Percentiles rank a stretch among this genome's conserved stretches.
Evolutionary conservation across 2,113 vertebrate genomes (phyloP).

Genomic region (Apteryx mantelli): DNA sequence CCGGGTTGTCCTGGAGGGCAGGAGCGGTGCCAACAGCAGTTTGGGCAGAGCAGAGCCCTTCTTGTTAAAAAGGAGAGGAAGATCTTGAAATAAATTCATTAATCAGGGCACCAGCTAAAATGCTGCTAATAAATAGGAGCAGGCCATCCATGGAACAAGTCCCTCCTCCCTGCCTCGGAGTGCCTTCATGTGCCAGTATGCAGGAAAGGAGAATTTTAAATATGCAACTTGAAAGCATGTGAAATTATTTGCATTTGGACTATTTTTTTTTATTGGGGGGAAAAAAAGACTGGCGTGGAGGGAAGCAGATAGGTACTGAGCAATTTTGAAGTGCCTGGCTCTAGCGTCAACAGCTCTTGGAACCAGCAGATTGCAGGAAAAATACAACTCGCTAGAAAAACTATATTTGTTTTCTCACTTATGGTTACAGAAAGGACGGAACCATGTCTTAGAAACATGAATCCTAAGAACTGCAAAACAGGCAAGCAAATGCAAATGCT

Average conservation of each 20-base stretch:
- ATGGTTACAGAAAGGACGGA: not conserved
- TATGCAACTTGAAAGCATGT: accelerated
- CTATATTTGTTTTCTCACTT: not conserved
- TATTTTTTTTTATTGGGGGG: not conserved
- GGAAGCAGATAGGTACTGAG: not conserved
- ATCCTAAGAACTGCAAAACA: not conserved
- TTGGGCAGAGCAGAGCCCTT: not conserved
- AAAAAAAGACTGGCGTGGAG: not conserved
- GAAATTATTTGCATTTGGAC: not conserved
- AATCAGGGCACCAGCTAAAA: not conserved
- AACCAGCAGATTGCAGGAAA: not conserved
- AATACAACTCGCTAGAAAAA: not conserved
- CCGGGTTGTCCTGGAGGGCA: not conserved
- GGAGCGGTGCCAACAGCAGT: not conserved
- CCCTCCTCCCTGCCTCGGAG: not conserved
- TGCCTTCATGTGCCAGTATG: not conserved
- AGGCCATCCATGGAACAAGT: not conserved
- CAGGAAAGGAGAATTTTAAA: not conserved
- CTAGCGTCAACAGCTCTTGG: not conserved
- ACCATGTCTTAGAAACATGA: not conserved
- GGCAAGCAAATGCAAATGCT: not conserved
- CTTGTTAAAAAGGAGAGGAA: not conserved
- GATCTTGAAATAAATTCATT: not conserved
- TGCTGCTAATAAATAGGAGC: not conserved
- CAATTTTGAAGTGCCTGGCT: not conserved